Conservation (phyloP, 2,797 vertebrate species). For the Synaphobranchus kaupii region DNA sequence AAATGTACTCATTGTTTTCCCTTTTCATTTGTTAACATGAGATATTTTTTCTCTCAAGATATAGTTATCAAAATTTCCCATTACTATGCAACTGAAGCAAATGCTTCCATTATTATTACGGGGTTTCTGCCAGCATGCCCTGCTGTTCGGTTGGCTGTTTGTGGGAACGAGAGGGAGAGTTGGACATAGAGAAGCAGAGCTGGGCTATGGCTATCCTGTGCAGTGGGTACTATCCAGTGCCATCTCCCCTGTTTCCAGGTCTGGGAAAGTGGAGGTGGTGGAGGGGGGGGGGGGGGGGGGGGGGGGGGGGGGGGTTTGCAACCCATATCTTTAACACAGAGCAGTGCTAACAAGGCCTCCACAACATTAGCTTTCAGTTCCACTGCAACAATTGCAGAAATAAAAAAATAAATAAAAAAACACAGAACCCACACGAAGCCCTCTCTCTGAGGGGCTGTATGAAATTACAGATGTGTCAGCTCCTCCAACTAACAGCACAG, state of each 20-base stretch:
- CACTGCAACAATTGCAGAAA: neutral
- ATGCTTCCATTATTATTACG: neutral
- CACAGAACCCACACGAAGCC: neutral
- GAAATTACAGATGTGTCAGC: neutral
- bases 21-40: neutral
- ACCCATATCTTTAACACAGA: neutral
- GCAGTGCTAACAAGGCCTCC: neutral
- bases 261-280: too few species aligned
- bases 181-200: neutral
- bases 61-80: neutral
- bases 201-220: neutral
- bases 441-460: neutral
- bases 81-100: neutral
- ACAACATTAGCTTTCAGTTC: neutral
- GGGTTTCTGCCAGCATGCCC: too few species aligned
- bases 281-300: too few species aligned
- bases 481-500: neutral
- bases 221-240: neutral
- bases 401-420: neutral
- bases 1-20: too few species aligned
- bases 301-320: neutral
- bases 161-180: neutral
- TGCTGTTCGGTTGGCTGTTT: too few species aligned
- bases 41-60: neutral
- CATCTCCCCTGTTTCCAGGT: neutral